Conservation (phyloP, 2,113 vertebrate species). For the Sclerurus mexicanus region DNA sequence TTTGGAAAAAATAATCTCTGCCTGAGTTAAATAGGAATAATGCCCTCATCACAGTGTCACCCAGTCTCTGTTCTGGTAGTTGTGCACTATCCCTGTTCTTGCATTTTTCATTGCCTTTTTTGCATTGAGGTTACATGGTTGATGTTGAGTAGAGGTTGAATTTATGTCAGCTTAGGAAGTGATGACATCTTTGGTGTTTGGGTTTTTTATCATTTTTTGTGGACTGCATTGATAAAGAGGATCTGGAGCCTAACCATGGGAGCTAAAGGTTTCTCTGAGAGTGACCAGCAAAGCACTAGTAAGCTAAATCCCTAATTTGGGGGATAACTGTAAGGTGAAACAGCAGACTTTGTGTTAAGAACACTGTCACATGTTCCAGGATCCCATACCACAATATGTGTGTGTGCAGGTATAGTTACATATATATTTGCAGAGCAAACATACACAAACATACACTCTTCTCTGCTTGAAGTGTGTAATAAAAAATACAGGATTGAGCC, state of each 20-base stretch:
- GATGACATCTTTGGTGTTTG: background rate
- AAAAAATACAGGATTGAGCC: background rate
- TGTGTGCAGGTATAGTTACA: background rate
- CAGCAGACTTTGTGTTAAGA: background rate
- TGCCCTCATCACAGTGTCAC: background rate
- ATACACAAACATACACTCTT: accelerated
- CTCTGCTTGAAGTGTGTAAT: background rate
- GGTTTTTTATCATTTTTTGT: background rate
- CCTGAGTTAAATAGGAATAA: background rate
- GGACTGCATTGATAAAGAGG: background rate
- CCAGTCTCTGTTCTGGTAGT: background rate
- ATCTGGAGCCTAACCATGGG: background rate
- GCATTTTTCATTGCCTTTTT: background rate
- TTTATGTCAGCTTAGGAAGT: background rate
- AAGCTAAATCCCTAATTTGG: background rate
- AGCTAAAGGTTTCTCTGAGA: background rate
- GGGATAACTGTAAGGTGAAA: background rate
- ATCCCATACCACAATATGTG: background rate
- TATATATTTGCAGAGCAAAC: background rate
- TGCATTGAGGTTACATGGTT: background rate
- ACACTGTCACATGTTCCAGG: background rate
- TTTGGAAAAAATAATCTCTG: background rate
- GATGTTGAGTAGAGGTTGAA: background rate
- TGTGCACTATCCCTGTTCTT: background rate
- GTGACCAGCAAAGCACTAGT: background rate